These are phyloP conservation scores for Huso huso DNA, from an alignment of 2,797 vertebrate genomes.

Conservation along the genomic window DNA sequence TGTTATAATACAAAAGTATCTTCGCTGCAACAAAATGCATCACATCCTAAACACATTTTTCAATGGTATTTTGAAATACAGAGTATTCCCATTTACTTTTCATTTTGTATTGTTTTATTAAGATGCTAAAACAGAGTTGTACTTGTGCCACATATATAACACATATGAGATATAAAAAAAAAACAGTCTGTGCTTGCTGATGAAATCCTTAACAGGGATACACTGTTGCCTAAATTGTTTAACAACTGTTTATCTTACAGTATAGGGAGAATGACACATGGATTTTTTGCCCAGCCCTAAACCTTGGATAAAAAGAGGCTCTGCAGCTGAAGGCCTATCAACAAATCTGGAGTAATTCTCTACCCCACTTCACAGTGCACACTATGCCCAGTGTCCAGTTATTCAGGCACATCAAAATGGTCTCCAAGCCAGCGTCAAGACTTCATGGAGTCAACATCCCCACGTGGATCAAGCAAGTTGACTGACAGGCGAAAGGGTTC, in stretches of 20 bases:
- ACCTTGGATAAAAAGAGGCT: neutral
- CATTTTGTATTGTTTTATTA: no score
- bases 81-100: no score
- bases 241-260: neutral
- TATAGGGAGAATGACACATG: conserved; percentile 7
- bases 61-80: no score
- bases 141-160: neutral
- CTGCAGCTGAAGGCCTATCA: neutral
- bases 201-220: no score
- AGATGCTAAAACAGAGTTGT: neutral
- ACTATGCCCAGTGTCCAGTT: neutral
- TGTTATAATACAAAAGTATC: no score
- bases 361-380: neutral
- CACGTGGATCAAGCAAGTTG: conserved; percentile 16
- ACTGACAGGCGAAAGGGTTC: conserved; percentile 13
- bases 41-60: no score
- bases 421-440: conserved; percentile 19
- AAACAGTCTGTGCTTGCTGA: no score
- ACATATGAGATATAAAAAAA: no score
- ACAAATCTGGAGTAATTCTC: neutral
- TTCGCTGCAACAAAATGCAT: no score
- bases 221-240: neutral
- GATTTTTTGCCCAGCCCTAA: conserved; percentile 6
- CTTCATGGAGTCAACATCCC: conserved; percentile 20
- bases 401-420: conserved; percentile 14